phyloP scores from a whole-genome alignment of 2,797 vertebrate species.

The Momotus momota region DNA sequence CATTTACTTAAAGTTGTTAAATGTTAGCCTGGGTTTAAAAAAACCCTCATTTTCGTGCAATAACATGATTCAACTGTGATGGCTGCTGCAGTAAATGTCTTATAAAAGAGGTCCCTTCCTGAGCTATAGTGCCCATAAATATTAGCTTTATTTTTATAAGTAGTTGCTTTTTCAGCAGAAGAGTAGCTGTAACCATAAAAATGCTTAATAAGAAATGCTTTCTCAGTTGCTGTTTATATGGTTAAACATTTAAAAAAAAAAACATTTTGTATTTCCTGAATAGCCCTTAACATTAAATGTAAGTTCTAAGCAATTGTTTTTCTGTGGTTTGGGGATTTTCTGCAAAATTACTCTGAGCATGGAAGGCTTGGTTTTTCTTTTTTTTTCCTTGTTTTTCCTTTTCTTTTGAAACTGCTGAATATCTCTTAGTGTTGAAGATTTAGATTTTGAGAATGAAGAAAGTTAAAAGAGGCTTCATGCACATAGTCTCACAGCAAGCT shows the following conservation, averaged over 20 bases:
- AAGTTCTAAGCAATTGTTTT: constrained; percentile 73
- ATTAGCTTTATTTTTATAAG: constrained; percentile 56
- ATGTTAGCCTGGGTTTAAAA: constrained; percentile 20
- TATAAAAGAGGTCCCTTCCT: constrained; percentile 20
- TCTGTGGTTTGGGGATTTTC: constrained; percentile 42
- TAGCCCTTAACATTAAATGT: constrained; percentile 71
- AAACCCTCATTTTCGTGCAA: background rate
- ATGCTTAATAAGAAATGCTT: constrained; percentile 75
- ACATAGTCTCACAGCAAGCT: background rate
- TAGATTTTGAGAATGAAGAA: constrained; percentile 49
- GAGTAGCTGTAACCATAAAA: constrained; percentile 70
- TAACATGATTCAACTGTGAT: background rate
- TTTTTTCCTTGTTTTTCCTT: background rate
- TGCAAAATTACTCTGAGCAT: constrained; percentile 43
- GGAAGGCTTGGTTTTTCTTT: constrained; percentile 45
- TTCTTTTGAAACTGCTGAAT: background rate
- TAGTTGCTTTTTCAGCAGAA: constrained; percentile 38
- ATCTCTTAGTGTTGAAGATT: constrained; percentile 40
- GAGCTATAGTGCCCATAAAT: constrained; percentile 58
- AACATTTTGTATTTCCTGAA: constrained; percentile 65
- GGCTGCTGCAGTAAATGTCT: constrained; percentile 41
- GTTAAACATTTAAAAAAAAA: constrained; percentile 70
- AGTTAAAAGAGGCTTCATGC: background rate
- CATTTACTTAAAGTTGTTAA: constrained; percentile 57
- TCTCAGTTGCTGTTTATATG: constrained; percentile 40